Conservation (phyloP, 2,113 vertebrate genomes). For the Rattus rattus region DNA sequence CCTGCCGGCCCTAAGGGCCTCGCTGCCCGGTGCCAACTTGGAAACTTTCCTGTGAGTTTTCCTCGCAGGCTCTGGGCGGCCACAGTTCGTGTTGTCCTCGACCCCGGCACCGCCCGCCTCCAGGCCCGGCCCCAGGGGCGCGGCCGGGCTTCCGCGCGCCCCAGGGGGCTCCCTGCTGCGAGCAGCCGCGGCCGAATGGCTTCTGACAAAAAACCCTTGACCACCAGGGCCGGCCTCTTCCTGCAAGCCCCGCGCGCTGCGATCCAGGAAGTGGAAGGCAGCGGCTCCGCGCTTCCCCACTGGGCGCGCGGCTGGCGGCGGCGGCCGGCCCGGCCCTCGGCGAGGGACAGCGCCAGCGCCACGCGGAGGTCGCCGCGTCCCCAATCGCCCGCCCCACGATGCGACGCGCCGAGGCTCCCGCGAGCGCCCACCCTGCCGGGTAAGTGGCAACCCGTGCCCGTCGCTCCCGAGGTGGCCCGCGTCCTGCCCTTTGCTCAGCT, state of each 20-base stretch:
- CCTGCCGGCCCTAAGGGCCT: constrained; percentile 1
- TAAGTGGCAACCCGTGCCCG: constrained; percentile 80
- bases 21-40: not conserved
- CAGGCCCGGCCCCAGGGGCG: constrained; percentile 65
- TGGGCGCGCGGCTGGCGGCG: constrained; percentile 45
- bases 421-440: constrained; percentile 82
- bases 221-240: constrained; percentile 93
- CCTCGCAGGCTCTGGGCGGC: not conserved
- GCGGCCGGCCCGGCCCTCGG: constrained; percentile 58
- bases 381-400: not conserved
- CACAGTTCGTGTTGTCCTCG: constrained; percentile 1
- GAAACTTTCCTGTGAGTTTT: not conserved
- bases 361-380: constrained; percentile 46
- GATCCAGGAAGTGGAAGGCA: constrained; percentile 90
- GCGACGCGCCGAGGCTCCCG: not conserved
- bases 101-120: constrained; percentile 60
- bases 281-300: constrained; percentile 46
- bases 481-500: not conserved
- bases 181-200: constrained; percentile 78
- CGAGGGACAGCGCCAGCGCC: constrained; percentile 20
- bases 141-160: constrained; percentile 49
- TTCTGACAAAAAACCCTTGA: constrained; percentile 83
- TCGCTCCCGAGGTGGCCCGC: not conserved
- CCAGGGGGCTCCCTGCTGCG: constrained; percentile 13
- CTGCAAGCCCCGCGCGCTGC: constrained; percentile 89